Base-by-base conservation (phyloP, 2,888 invertebrate genomes). In the Drosophila niveifrons region DNA sequence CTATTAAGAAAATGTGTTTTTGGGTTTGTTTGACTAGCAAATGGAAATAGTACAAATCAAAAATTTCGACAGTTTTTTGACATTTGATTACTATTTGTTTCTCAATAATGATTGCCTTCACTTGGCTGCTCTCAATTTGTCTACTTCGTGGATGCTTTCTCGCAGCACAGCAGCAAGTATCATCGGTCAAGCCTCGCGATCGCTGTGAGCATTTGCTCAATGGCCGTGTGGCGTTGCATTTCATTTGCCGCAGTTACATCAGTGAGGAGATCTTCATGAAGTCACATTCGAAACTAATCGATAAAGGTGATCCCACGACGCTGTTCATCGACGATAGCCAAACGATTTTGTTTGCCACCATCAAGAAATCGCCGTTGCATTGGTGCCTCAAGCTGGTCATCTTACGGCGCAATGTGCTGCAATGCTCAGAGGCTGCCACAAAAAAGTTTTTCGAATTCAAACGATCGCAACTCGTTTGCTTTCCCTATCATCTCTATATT, bases 401-500 rank as follows among this genome's bases (percentile, higher is more conserved):
- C 23, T 11, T 56, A 9, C 13, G 28, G 9, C 43, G 41, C 1
- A 15, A 47, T 11, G 18, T 48, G 18, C 50, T 56, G 10, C 8
- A 13, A 13, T 63, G 63, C 15, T 11, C 8, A 0, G 3, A 36
- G 9, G 15, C 3, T 2, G 4, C 1, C 1, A 17, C 0, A 1
- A 2, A 1, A 10, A 4, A 13, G 2, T 11, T 15, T 13, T 18
- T 63, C 1, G 10, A 13, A n/a, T 23, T 43, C n/a, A n/a, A 31
- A 1, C 4, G 15, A 6, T 48, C 56, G 9, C 6, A 2, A 1
- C 28, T 63, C 13, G 48, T 48, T 36, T 63, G 63, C 13, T 63
- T 63, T 34, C 29, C 28, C 13, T 29, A 63, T 56, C 56, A 56
- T 34, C 1, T 63, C 4, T 63, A 63, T 41, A 34, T 63, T 1